These are phyloP conservation scores for Agonum fuliginosum DNA, from an alignment of 2,888 invertebrate genomes.

Conservation along the genomic window DNA sequence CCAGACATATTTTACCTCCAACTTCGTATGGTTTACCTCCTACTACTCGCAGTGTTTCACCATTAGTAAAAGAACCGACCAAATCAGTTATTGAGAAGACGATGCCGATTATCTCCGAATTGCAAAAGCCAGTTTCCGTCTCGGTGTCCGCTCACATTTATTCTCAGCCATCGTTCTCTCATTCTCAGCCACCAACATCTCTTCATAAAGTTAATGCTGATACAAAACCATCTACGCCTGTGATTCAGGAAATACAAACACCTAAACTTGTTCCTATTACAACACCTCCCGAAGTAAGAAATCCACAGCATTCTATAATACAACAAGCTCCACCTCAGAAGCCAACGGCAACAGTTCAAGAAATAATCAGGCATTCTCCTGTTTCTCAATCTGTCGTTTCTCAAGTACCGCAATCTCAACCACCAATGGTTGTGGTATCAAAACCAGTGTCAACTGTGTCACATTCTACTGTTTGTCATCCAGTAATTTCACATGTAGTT, in stretches of 20 bases:
- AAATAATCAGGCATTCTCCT: slow-evolving; percentile 50
- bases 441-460: slow-evolving; percentile 65
- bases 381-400: slow-evolving; percentile 56
- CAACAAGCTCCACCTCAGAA: slow-evolving; percentile 72
- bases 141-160: slow-evolving; percentile 27
- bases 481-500: slow-evolving; percentile 41
- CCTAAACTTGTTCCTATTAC: slow-evolving; percentile 49
- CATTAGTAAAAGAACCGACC: slow-evolving; percentile 61
- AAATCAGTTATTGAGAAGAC: slow-evolving; percentile 61
- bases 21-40: slow-evolving; percentile 59
- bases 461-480: slow-evolving; percentile 52
- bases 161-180: slow-evolving; percentile 48
- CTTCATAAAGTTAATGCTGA: slow-evolving; percentile 49
- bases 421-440: slow-evolving; percentile 65
- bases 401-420: slow-evolving; percentile 63
- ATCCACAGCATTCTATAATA: slow-evolving; percentile 65
- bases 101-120: slow-evolving; percentile 36
- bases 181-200: slow-evolving; percentile 52
- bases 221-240: slow-evolving; percentile 47
- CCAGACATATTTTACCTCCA: slow-evolving; percentile 64
- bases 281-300: slow-evolving; percentile 47
- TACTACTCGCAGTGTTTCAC: slow-evolving; percentile 54
- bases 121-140: slow-evolving; percentile 6
- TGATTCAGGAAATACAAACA: slow-evolving; percentile 57
- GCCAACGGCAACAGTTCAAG: slow-evolving; percentile 30